Conservation (phyloP, 2,113 vertebrate genomes). For the Paratilapia polleni region DNA sequence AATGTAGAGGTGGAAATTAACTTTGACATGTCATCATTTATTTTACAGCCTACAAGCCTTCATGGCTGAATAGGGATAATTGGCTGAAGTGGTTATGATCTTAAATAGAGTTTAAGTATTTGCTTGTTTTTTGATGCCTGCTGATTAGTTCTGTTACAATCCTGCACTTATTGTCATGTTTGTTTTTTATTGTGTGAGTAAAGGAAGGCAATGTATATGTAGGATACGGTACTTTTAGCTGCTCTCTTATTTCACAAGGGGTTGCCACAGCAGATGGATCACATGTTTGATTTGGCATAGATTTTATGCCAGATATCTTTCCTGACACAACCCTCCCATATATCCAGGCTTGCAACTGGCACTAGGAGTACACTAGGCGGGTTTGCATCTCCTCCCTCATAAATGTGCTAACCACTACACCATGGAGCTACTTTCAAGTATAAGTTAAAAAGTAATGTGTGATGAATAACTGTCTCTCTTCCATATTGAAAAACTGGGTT, state of each 20-base stretch:
- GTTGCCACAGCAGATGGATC: neutral
- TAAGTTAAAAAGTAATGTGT: no score
- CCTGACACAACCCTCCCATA: neutral
- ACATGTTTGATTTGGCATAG: neutral
- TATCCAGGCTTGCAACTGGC: neutral
- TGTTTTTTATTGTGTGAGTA: neutral
- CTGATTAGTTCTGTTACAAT: neutral
- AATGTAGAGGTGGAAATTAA: neutral
- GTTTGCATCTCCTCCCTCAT: neutral
- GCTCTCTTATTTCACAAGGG: no score
- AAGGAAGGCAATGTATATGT: neutral
- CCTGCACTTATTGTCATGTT: neutral
- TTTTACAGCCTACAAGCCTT: no score
- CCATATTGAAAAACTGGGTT: neutral
- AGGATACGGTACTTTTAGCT: neutral
- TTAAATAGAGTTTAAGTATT: neutral
- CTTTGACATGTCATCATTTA: neutral
- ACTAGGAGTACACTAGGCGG: neutral
- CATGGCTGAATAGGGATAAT: neutral
- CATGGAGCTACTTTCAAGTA: neutral
- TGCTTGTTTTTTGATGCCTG: neutral
- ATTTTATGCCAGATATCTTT: neutral
- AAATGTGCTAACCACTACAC: neutral
- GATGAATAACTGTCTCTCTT: neutral
- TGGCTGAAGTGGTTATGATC: neutral